Base-by-base conservation (phyloP, 1,140 invertebrate species). In the Drosophila arizonae region DNA sequence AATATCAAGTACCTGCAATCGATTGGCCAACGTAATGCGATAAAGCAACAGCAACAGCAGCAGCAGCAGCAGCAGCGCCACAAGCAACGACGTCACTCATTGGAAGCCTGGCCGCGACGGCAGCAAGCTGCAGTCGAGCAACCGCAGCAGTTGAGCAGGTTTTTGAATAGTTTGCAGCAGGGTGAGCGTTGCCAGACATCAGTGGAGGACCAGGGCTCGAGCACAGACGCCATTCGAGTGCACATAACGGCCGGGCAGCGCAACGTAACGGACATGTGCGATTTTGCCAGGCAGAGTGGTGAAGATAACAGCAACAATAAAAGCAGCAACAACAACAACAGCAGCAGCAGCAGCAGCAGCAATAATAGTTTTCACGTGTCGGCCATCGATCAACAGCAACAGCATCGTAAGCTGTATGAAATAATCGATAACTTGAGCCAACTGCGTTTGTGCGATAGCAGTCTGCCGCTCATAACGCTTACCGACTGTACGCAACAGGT, bases 1-100 rank as follows among this genome's bases (percentile, higher is more conserved):
- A 85, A 90, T 68, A 63, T 91, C 36, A 76, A 81, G 54, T 91
- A 91, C 69, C 68, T 91, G 56, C 70, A 91, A 90, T 85, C 89
- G 73, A 86, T 91, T 69, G 86, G 81, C n/a, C 71, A 71, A 54
- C 72, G 60, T 61, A 84, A 82, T 78, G 54, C 54, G 57, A 48
- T 48, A 81, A 76, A 43, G 17, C 68, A 50, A 43, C 61, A 52
- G 26, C 60, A 41, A 4, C 61, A 46, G 10, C 33, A 43, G 17
- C 54, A 72, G 9, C 57, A 57, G 28, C 67, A 56, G 9, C 56
- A 65, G 36, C 61, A 56, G 50, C 64, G 45, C 51, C 43, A 55
- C n/a, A 36, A 61, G 39, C 54, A 61, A 52, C 64, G 57, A 11
- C 46, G 48, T 10, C 30, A 41, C n/a, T 66, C 55, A 43, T 57